phyloP scores from a whole-genome alignment of 2,888 invertebrate species.

The Amblyjoppa proteus region DNA sequence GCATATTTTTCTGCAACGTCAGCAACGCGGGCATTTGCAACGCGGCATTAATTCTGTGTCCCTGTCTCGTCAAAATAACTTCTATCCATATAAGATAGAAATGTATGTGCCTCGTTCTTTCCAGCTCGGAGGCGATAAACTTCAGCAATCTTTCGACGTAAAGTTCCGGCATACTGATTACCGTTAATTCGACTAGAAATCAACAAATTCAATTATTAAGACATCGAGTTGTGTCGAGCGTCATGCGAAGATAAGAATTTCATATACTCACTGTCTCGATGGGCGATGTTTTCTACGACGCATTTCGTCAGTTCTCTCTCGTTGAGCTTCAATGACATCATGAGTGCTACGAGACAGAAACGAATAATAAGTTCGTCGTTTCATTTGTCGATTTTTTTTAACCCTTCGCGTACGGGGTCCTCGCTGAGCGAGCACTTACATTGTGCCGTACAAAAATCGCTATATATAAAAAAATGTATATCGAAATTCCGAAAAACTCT shows the following conservation, averaged over 20 bases:
- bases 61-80: constrained; percentile 89
- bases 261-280: constrained; percentile 89
- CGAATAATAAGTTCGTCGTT: background rate
- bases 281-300: constrained; percentile 93
- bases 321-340: constrained; percentile 94
- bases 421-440: too few relatives aligned
- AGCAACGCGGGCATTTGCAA: constrained; percentile 89
- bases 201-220: constrained; percentile 51
- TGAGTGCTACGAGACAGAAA: constrained; percentile 88
- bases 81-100: constrained; percentile 95
- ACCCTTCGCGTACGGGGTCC: too few relatives aligned
- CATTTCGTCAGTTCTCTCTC: constrained; percentile 91
- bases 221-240: background rate
- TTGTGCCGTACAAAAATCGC: too few relatives aligned
- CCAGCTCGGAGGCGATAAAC: constrained; percentile 90
- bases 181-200: constrained; percentile 91
- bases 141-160: constrained; percentile 92
- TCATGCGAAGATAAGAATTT: background rate
- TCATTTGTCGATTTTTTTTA: background rate
- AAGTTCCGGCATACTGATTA: constrained; percentile 89
- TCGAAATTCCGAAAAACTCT: too few relatives aligned
- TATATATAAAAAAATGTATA: too few relatives aligned
- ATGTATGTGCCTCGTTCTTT: constrained; percentile 93
- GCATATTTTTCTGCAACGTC: constrained; percentile 92
- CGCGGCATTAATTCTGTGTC: constrained; percentile 86